Evolutionary conservation across 2,113 vertebrate genomes (phyloP), one percentile per base, ranked within the genome.

Genomic region (Sinocyclocheilus anshuiensis): DNA sequence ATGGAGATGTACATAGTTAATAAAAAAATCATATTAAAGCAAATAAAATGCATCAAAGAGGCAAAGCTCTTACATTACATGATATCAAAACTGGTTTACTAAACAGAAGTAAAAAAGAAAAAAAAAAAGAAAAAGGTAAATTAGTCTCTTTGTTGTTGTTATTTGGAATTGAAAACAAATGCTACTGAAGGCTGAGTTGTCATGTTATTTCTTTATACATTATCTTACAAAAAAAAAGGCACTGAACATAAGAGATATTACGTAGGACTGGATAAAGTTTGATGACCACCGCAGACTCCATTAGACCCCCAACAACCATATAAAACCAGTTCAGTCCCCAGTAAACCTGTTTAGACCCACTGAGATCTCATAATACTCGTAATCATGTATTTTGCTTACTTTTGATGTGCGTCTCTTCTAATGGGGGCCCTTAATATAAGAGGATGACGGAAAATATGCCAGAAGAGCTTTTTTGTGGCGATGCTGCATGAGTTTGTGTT

Each of bases 341-440:
- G 22, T 10, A 61, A 61, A 61, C 20, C 8, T 10, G 10, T 61
- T 61, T 11, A 61, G 22, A 61, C 9, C 57, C 22, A 61, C 0
- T 22, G 55, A 59, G 55, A 59, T 8, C 55, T 59, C 18, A 22
- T 22, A 22, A 57, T 57, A 20, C 55, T 20, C 55, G 18, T 57
- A 57, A n/a, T 61, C 57, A n/a, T 61, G 22, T n/a, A 55, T 7
- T 55, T 55, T 55, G 53, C 16, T 20, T 20, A 84, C 79, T 89
- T 89, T 88, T 84, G 65, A 69, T 29, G 12, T 33, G 11, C 1
- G 2, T 71, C 29, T 29, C 29, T 71, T 69, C 5, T 71, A 33
- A 33, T 71, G 53, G 16, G 15, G 16, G 16, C 15, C 53, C 6
- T 20, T 18, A 18, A 55, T 55, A 20, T 20, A 55, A 55, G 57